phyloP scores from a whole-genome alignment of 2,797 vertebrate species.

The Microctenopoma stevenorrisi region DNA sequence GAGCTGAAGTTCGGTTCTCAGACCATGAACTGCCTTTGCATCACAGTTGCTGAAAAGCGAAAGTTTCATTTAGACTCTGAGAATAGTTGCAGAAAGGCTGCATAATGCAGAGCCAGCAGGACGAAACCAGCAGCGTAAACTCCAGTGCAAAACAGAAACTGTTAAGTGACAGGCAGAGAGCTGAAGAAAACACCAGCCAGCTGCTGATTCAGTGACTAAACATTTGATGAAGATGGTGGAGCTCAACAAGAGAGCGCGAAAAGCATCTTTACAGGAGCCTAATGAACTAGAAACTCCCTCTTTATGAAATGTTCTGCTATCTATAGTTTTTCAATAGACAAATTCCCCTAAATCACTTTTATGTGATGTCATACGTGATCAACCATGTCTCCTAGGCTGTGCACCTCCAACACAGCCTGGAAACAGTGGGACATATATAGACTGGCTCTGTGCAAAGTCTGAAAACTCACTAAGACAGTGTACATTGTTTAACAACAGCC shows the following conservation, averaged over 20 bases:
- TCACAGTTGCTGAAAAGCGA: slow-evolving; percentile 30
- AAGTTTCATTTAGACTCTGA: slow-evolving; percentile 28
- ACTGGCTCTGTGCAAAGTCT: not conserved
- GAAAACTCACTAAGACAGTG: not conserved
- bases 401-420: not conserved
- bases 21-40: slow-evolving; percentile 4
- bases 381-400: too few species aligned
- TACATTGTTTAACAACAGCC: not conserved
- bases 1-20: not conserved
- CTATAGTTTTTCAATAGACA: too few species aligned
- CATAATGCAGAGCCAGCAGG: slow-evolving; percentile 19
- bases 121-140: slow-evolving; percentile 20
- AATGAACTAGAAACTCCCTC: not conserved
- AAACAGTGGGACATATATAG: not conserved
- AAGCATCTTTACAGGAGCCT: not conserved
- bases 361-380: not conserved
- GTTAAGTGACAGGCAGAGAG: slow-evolving; percentile 17
- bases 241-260: not conserved
- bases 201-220: slow-evolving; percentile 13
- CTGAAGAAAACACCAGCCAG: slow-evolving; percentile 20
- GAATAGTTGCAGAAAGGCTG: slow-evolving; percentile 5
- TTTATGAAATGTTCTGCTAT: too few species aligned
- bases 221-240: not conserved
- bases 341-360: not conserved
- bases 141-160: not conserved